Evolutionary conservation across 2,113 vertebrate genomes (phyloP).

Genomic region (Charina bottae): DNA sequence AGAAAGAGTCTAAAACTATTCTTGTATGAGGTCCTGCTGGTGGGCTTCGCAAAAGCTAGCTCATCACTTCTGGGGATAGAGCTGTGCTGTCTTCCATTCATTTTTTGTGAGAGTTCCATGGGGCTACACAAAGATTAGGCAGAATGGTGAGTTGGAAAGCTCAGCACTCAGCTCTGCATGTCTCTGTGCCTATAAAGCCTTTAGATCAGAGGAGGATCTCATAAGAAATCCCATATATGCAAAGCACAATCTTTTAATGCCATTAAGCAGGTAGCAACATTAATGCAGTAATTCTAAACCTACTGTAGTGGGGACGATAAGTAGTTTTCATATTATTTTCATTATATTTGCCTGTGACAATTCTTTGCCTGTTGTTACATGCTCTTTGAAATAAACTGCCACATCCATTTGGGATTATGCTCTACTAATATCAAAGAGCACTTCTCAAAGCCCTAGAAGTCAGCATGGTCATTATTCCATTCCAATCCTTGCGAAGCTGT

Average conservation of each 20-base stretch:
- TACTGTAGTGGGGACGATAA: background rate
- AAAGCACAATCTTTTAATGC: slow-evolving; percentile 1
- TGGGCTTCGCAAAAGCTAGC: background rate
- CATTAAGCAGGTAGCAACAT: background rate
- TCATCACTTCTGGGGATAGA: background rate
- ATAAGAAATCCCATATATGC: slow-evolving; percentile 20
- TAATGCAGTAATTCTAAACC: slow-evolving; percentile 17
- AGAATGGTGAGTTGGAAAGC: slow-evolving; percentile 4
- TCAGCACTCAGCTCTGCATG: background rate
- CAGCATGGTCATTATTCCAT: slow-evolving; percentile 14
- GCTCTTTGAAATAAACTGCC: background rate
- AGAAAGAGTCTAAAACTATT: background rate
- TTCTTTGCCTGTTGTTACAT: background rate
- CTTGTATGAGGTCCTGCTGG: background rate
- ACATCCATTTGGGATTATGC: slow-evolving; percentile 9
- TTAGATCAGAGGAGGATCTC: slow-evolving; percentile 20
- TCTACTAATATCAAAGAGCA: slow-evolving; percentile 15
- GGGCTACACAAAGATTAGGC: background rate
- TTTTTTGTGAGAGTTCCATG: slow-evolving; percentile 16
- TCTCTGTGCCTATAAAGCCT: background rate
- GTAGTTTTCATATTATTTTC: background rate
- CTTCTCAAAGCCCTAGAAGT: background rate
- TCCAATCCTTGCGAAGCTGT: background rate
- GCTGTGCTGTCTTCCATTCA: background rate
- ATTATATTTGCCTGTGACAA: background rate